These are phyloP conservation scores for Arctia plantaginis DNA, from an alignment of 2,888 invertebrate species.

Conservation along the genomic window DNA sequence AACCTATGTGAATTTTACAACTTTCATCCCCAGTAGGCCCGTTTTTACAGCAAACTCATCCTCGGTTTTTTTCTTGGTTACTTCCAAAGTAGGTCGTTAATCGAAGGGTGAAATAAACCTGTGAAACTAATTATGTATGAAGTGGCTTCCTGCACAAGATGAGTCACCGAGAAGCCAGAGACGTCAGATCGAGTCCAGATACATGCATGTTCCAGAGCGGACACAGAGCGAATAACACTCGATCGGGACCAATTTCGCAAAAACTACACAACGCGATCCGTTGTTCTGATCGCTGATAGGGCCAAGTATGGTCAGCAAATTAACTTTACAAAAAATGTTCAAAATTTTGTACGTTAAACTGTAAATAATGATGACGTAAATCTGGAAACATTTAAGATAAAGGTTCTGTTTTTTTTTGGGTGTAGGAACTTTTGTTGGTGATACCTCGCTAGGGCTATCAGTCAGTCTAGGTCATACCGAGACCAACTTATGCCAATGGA, in stretches of 20 bases:
- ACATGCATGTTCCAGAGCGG: slow-evolving; percentile 68
- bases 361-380: background rate
- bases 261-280: slow-evolving; percentile 86
- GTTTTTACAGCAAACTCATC: too few species aligned
- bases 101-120: background rate
- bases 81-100: background rate
- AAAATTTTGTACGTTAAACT: background rate
- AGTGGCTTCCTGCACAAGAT: slow-evolving; percentile 21
- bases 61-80: background rate
- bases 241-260: slow-evolving; percentile 85
- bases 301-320: slow-evolving; percentile 67
- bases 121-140: slow-evolving; percentile 8
- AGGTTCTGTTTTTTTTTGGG: background rate
- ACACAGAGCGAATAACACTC: slow-evolving; percentile 70
- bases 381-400: background rate
- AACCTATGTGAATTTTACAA: background rate
- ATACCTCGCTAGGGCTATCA: background rate
- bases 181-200: slow-evolving; percentile 59
- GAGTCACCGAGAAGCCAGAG: slow-evolving; percentile 44
- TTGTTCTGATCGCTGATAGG: slow-evolving; percentile 83
- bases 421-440: background rate
- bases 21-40: background rate
- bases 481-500: too few species aligned
- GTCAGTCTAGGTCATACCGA: background rate
- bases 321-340: background rate